Conservation (phyloP, 35 echinoderm and acorn worm genomes). For the Antedon bifida region DNA sequence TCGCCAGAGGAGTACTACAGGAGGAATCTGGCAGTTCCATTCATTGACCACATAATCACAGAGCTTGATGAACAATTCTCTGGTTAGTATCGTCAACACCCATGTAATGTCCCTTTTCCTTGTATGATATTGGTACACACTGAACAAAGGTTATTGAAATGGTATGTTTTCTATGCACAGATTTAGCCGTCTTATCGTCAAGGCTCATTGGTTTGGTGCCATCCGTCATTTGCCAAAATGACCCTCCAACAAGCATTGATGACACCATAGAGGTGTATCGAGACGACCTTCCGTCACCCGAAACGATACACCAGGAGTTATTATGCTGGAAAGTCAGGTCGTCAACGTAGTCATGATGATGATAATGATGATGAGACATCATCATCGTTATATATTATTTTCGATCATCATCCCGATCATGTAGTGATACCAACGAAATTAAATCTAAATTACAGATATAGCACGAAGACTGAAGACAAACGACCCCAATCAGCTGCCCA, state of each 20-base stretch:
- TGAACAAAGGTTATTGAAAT: too few species aligned
- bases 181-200: not conserved
- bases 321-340: slow-evolving; percentile 4
- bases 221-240: not conserved
- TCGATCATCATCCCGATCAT: not conserved
- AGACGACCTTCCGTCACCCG: slow-evolving; percentile 4
- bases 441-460: not conserved
- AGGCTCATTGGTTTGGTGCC: slow-evolving; percentile 8
- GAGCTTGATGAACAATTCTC: slow-evolving; percentile 13
- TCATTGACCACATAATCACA: slow-evolving; percentile 2
- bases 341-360: too few species aligned
- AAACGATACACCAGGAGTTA: not conserved
- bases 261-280: slow-evolving; percentile 11
- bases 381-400: not conserved
- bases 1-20: slow-evolving; percentile 9
- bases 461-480: not conserved
- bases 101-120: too few species aligned
- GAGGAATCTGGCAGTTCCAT: slow-evolving; percentile 9
- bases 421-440: too few species aligned
- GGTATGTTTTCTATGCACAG: too few species aligned
- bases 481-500: not conserved
- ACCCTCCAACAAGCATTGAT: slow-evolving; percentile 1
- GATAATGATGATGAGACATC: not conserved
- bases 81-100: not conserved
- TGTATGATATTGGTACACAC: too few species aligned